phyloP scores from a whole-genome alignment of 1,140 invertebrate genomes.

The Nebria ingens region DNA sequence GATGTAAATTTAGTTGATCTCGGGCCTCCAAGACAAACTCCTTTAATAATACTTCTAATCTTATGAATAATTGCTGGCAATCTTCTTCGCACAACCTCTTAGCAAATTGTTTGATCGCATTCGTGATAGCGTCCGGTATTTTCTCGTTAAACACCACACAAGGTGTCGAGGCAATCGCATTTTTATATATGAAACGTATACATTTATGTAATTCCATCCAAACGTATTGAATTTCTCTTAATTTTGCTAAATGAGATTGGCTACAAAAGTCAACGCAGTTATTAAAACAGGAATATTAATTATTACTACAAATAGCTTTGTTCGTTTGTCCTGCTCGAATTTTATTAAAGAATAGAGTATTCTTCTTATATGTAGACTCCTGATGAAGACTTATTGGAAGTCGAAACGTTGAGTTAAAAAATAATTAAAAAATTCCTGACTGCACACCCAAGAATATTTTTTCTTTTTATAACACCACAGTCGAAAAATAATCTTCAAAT shows the following conservation, averaged over 20 bases:
- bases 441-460: too few species aligned
- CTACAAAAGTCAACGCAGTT: too few species aligned
- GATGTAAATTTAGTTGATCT: not conserved
- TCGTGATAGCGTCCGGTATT: not conserved
- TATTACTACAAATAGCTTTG: too few species aligned
- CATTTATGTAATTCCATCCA: constrained; percentile 7
- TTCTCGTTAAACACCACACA: not conserved
- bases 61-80: not conserved
- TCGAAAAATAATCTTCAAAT: too few species aligned
- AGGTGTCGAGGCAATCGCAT: not conserved
- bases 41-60: not conserved
- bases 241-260: not conserved
- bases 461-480: too few species aligned
- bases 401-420: too few species aligned
- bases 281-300: too few species aligned
- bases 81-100: not conserved
- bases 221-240: not conserved
- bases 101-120: not conserved
- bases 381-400: too few species aligned
- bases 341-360: too few species aligned
- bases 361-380: too few species aligned
- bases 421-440: too few species aligned
- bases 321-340: too few species aligned
- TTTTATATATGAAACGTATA: constrained; percentile 1
- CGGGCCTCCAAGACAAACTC: not conserved